Percentiles rank a stretch among this genome's conserved stretches.
Evolutionary conservation across 2,113 vertebrate genomes (phyloP).

Genomic region (Erythrocercus mccallii): DNA sequence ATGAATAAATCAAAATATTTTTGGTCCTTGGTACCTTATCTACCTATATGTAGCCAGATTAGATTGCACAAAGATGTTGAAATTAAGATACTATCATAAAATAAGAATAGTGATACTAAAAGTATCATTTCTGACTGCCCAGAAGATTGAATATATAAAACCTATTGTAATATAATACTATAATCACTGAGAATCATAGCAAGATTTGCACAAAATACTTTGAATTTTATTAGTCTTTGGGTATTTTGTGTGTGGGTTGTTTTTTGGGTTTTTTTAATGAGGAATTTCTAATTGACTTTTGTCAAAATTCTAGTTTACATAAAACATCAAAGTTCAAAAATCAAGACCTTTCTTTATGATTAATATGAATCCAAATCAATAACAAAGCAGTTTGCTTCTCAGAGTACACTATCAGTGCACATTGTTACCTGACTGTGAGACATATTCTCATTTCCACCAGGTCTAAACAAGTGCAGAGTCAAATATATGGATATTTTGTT

Average conservation of each 20-base stretch:
- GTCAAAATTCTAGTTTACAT: neutral
- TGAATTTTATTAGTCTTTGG: neutral
- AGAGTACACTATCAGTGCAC: neutral
- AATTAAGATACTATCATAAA: neutral
- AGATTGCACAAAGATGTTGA: neutral
- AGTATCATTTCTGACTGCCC: neutral
- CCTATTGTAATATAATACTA: neutral
- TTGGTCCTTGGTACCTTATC: neutral
- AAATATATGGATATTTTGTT: neutral
- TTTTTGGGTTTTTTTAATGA: neutral
- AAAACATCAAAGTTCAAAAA: neutral
- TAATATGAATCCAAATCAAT: neutral
- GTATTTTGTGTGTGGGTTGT: rapidly evolving
- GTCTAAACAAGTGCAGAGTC: neutral
- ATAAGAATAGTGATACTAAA: neutral
- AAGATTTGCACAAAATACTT: neutral
- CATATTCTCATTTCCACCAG: neutral
- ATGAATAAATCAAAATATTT: neutral
- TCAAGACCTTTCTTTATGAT: neutral
- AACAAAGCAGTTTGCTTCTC: neutral
- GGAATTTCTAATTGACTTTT: neutral
- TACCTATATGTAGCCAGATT: neutral
- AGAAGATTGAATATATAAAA: neutral
- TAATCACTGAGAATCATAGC: neutral
- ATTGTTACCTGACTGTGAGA: neutral